A percentile compares a stretch with the other conserved stretches of the same genome.
Conservation (phyloP, 2,888 invertebrate genomes). For the Stenoptilia bipunctidactyla region DNA sequence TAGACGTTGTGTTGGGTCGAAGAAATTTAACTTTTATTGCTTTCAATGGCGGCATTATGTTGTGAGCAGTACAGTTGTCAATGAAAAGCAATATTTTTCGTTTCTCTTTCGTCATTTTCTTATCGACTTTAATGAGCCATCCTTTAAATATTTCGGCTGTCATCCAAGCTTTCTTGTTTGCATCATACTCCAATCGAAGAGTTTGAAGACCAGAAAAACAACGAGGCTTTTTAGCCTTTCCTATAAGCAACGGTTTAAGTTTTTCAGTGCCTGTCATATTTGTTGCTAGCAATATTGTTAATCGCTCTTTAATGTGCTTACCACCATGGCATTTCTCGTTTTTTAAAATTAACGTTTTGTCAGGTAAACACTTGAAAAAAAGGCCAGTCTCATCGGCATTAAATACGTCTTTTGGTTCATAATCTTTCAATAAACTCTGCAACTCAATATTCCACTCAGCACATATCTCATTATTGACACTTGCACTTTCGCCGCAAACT, state of each 20-base stretch:
- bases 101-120: slow-evolving; percentile 11
- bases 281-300: slow-evolving; percentile 26
- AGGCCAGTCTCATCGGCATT: slow-evolving; percentile 24
- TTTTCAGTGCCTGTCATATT: slow-evolving; percentile 29
- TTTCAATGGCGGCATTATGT: neutral
- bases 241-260: slow-evolving; percentile 25
- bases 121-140: slow-evolving; percentile 15
- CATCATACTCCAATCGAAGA: slow-evolving; percentile 21
- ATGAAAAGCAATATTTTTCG: slow-evolving; percentile 21
- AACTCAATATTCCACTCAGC: slow-evolving; percentile 3
- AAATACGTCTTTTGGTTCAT: slow-evolving; percentile 16
- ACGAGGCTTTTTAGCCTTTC: slow-evolving; percentile 24
- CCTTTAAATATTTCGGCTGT: slow-evolving; percentile 22
- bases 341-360: slow-evolving; percentile 23
- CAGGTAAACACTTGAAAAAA: slow-evolving; percentile 22
- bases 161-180: slow-evolving; percentile 24
- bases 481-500: too few relatives aligned
- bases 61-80: slow-evolving; percentile 22
- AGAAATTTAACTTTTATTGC: slow-evolving; percentile 10
- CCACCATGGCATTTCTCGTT: slow-evolving; percentile 24
- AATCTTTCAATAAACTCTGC: slow-evolving; percentile 9
- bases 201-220: slow-evolving; percentile 27
- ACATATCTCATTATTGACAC: too few relatives aligned
- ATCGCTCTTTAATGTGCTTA: slow-evolving; percentile 22
- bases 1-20: slow-evolving; percentile 4